Base-by-base conservation (phyloP, 2,113 vertebrate genomes). In the Circaetus gallicus region DNA sequence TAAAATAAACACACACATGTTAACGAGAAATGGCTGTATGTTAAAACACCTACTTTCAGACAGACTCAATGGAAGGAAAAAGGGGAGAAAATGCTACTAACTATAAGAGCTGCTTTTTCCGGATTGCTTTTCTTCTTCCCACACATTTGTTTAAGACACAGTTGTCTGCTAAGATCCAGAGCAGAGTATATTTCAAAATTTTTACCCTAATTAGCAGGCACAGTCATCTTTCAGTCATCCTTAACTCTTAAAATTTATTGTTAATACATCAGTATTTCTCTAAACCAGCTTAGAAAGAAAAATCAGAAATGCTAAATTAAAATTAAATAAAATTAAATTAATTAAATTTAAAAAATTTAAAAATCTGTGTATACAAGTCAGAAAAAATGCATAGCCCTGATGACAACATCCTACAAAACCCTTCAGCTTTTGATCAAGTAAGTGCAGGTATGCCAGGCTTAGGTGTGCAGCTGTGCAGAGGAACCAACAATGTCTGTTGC, bases 21-120 rank as follows among this genome's bases (percentile, higher is more conserved):
- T 98, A 98, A 98, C 19, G 8, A 96, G 93, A 94, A 96, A 97
- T 98, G 97, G 95, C 94, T 94, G 94, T 93, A 96, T 97, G 98
- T 98, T 98, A 98, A 98, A 95, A 97, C 81, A 96, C 96, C 95
- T 96, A 97, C 81, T 97, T 97, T 97, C 87, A 97, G 96, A 95
- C 97, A 98, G 97, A 98, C 95, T 97, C 82, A 97, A 97, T 98
- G 96, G 89, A 92, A 96, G 67, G 85, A 94, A 97, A 97, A 90
- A 96, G 45, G 91, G 93, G 94, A 96, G 94, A 97, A 97, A 97
- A 96, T 76, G 95, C 97, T 98, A 98, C 97, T 97, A 97, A 98
- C 95, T 97, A 91, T 97, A 98, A 83, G 88, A 97, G 94, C 82
- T 96, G 97, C 89, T 97, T 94, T 97, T 95, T 96, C 96, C 95